A percentile compares a stretch with the other conserved stretches of the same genome.
phyloP scores from a whole-genome alignment of 2,888 invertebrate genomes.

The Saturnia japonica region DNA sequence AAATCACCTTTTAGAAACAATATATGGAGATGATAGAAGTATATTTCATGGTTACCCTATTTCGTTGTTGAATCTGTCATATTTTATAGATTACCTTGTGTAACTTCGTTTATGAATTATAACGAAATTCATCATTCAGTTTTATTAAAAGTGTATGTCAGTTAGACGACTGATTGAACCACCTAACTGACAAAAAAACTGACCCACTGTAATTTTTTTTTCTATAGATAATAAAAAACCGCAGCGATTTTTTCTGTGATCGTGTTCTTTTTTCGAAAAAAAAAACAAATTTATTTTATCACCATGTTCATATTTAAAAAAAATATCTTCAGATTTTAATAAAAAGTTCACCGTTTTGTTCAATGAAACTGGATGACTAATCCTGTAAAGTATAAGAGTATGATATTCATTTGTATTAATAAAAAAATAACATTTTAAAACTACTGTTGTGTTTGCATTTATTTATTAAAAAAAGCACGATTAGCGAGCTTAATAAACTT shows the following conservation, averaged over 20 bases:
- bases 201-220: no score
- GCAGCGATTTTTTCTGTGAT: no score
- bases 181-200: not conserved
- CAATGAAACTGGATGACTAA: constrained; percentile 6
- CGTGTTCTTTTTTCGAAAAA: no score
- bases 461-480: no score
- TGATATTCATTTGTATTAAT: constrained; percentile 14
- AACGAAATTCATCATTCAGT: not conserved
- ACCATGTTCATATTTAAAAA: no score
- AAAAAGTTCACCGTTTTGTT: constrained; percentile 7
- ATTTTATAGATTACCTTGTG: not conserved
- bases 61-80: not conserved
- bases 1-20: not conserved
- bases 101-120: not conserved
- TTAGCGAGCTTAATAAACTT: no score
- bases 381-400: not conserved
- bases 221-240: no score
- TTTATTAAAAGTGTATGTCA: not conserved
- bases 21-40: not conserved
- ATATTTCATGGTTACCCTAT: not conserved
- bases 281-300: no score
- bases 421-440: not conserved
- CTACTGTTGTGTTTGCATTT: not conserved
- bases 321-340: no score
- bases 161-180: not conserved